Evolutionary conservation across 2,113 vertebrate species (phyloP).

Genomic region (Sinocyclocheilus rhinocerous): DNA sequence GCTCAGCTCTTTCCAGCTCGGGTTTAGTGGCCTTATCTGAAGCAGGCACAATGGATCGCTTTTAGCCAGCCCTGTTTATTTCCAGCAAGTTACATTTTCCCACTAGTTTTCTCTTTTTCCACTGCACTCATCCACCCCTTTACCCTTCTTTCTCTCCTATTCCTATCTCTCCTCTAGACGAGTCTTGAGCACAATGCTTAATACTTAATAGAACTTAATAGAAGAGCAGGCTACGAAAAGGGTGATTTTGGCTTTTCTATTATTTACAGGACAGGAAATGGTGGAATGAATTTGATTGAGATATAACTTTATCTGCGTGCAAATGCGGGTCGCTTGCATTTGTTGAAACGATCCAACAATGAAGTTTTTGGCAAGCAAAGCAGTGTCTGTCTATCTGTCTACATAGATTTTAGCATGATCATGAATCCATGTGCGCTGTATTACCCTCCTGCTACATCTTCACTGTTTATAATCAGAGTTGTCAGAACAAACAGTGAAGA

Average conservation of each 20-base stretch:
- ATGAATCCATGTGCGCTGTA: slow-evolving; percentile 3
- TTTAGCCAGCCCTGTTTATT: slow-evolving; percentile 77
- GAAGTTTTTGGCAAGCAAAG: neutral
- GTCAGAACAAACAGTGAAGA: slow-evolving; percentile 28
- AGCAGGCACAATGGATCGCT: slow-evolving; percentile 79
- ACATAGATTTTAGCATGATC: slow-evolving; percentile 5
- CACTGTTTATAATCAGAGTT: slow-evolving; percentile 11
- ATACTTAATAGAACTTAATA: slow-evolving; percentile 18
- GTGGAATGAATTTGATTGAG: neutral
- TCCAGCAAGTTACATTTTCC: slow-evolving; percentile 73
- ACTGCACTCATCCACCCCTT: slow-evolving; percentile 52
- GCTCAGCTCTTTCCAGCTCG: slow-evolving; percentile 72
- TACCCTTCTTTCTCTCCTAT: slow-evolving; percentile 1
- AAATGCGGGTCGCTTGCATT: neutral
- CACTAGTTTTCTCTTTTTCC: slow-evolving; percentile 47
- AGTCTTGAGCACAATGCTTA: slow-evolving; percentile 4
- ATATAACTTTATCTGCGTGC: neutral
- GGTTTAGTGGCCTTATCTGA: slow-evolving; percentile 80
- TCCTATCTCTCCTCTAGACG: neutral
- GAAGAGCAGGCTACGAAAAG: neutral
- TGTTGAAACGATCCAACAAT: neutral
- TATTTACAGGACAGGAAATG: neutral
- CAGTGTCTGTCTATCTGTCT: neutral
- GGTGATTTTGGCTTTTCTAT: neutral
- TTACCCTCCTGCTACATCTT: neutral